Conservation (phyloP, 1,140 invertebrate species). For the Drosophila neocordata region DNA sequence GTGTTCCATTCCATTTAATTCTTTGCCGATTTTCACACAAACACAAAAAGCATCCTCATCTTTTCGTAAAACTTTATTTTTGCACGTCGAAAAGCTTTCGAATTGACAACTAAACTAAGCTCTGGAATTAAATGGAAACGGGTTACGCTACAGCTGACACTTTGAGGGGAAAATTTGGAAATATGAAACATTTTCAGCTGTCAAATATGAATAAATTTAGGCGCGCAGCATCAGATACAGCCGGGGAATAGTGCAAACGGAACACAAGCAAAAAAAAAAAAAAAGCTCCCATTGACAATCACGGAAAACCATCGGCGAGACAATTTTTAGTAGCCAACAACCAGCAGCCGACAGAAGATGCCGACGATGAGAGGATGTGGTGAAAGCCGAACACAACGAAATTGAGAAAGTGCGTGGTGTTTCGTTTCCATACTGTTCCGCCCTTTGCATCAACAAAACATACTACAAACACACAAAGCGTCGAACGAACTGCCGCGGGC, state of each 20-base stretch:
- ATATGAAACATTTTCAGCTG: not conserved
- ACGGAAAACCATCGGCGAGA: constrained; percentile 8
- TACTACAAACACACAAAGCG: constrained; percentile 44
- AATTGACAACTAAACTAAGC: not conserved
- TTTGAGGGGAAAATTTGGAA: not conserved
- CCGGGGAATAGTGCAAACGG: constrained; percentile 27
- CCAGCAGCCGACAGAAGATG: constrained; percentile 72
- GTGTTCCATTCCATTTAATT: constrained; percentile 55
- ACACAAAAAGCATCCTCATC: not conserved
- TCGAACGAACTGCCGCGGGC: constrained; percentile 44
- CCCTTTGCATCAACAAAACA: constrained; percentile 56
- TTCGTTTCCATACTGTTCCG: constrained; percentile 55
- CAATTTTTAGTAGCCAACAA: constrained; percentile 47
- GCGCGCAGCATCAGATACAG: constrained; percentile 1
- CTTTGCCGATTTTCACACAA: not conserved
- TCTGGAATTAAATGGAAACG: not conserved
- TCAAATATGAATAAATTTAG: not conserved
- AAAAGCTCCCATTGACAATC: constrained; percentile 19
- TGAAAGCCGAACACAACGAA: constrained; percentile 39
- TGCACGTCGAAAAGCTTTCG: not conserved
- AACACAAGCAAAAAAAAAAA: constrained; percentile 13
- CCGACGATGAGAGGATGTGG: constrained; percentile 53
- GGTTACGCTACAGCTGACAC: not conserved
- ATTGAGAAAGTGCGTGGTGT: constrained; percentile 57
- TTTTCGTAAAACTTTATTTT: not conserved